phyloP scores from a whole-genome alignment of 1,140 invertebrate genomes.

The Agrypnia vestita region DNA sequence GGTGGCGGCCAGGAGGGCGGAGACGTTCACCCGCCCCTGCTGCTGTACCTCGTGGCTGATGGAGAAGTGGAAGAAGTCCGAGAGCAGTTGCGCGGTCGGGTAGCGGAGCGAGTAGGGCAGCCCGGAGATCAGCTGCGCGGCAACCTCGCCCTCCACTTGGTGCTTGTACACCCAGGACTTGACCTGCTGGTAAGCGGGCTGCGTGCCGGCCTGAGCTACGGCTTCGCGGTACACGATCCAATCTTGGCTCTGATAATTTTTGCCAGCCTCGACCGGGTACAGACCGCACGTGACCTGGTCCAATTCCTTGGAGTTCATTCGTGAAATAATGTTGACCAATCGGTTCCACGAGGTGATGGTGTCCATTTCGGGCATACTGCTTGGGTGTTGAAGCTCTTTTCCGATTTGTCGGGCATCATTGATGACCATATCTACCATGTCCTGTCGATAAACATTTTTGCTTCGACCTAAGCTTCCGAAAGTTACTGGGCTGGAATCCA shows the following conservation, averaged over 20 bases:
- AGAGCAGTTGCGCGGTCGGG: slow-evolving; percentile 78
- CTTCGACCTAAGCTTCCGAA: background rate
- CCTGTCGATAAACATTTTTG: slow-evolving; percentile 63
- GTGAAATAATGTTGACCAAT: slow-evolving; percentile 73
- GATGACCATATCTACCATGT: slow-evolving; percentile 64
- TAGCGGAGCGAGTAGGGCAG: slow-evolving; percentile 72
- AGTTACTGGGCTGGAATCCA: slow-evolving; percentile 36
- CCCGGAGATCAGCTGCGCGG: slow-evolving; percentile 72
- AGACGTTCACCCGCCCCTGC: slow-evolving; percentile 70
- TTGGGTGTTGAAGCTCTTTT: slow-evolving; percentile 74
- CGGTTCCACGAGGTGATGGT: slow-evolving; percentile 77
- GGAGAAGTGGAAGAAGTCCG: slow-evolving; percentile 73
- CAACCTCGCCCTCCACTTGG: slow-evolving; percentile 74
- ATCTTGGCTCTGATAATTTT: background rate
- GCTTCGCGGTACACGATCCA: slow-evolving; percentile 78
- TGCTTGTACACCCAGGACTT: slow-evolving; percentile 74
- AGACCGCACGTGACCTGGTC: slow-evolving; percentile 62
- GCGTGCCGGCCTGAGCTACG: slow-evolving; percentile 77
- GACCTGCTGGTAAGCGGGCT: slow-evolving; percentile 77
- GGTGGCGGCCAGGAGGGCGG: slow-evolving; percentile 74
- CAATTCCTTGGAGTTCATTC: slow-evolving; percentile 76
- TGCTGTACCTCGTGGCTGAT: slow-evolving; percentile 69
- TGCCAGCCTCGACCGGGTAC: slow-evolving; percentile 47
- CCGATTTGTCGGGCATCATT: slow-evolving; percentile 74
- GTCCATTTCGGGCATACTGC: slow-evolving; percentile 73